A percentile compares a stretch with the other conserved stretches of the same genome.
These are phyloP conservation scores for Sarcophaga rosellei DNA, from an alignment of 2,888 invertebrate genomes.

Conservation along the genomic window DNA sequence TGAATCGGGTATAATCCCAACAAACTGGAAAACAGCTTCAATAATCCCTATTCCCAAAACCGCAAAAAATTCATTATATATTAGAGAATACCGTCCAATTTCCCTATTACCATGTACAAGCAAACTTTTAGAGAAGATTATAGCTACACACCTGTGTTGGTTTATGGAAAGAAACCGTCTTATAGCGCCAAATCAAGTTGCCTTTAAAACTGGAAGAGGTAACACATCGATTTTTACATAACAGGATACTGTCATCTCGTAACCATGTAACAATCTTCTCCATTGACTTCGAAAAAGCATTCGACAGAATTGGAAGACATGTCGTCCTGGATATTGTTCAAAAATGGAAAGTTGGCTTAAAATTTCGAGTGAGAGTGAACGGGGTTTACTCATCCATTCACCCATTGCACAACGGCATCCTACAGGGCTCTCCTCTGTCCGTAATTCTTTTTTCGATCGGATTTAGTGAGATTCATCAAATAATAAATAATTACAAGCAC, in stretches of 20 bases:
- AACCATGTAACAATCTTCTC: conserved; percentile 35
- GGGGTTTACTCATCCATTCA: conserved; percentile 3
- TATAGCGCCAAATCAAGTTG: no score
- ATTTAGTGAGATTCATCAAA: conserved; percentile 43
- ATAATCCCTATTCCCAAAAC: conserved; percentile 28
- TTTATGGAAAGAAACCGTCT: no score
- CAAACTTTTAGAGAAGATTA: background rate
- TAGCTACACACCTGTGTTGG: no score
- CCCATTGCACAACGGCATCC: conserved; percentile 38
- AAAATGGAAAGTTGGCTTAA: background rate
- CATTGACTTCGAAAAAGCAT: conserved; percentile 59
- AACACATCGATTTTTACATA: no score
- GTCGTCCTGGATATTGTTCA: conserved; percentile 23
- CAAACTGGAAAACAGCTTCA: conserved; percentile 9
- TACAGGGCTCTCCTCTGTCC: conserved; percentile 47
- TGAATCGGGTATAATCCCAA: background rate
- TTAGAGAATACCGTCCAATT: no score
- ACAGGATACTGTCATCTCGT: conserved; percentile 4
- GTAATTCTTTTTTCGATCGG: conserved; percentile 54
- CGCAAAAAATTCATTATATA: background rate
- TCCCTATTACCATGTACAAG: no score
- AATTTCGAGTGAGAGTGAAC: no score
- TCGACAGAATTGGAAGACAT: conserved; percentile 60
- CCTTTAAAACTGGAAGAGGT: background rate
- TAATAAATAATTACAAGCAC: no score